phyloP scores from a whole-genome alignment of 1,140 invertebrate species.

The Panulirus ornatus region DNA sequence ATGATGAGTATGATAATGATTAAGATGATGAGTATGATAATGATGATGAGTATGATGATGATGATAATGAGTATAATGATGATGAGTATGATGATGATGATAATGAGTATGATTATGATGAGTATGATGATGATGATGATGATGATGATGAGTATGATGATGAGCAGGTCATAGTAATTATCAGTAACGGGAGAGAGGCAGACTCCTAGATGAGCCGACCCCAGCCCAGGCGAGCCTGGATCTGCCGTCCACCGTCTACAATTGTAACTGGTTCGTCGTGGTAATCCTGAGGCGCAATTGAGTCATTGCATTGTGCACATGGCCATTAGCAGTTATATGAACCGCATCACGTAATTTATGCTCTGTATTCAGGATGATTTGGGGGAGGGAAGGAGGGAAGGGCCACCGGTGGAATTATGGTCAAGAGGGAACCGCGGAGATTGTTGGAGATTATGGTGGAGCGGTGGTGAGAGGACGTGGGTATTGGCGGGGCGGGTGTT shows the following conservation, averaged over 20 bases:
- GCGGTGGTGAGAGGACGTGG: constrained; percentile 18
- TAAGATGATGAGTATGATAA: no score
- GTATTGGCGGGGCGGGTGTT: neutral
- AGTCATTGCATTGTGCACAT: constrained; percentile 53
- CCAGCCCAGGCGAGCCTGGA: no score
- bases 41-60: no score
- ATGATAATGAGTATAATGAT: no score
- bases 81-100: no score
- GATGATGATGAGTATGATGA: no score
- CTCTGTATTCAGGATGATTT: constrained; percentile 50
- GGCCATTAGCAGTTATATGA: constrained; percentile 34
- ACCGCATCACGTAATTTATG: constrained; percentile 53
- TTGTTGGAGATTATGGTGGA: neutral
- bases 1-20: neutral
- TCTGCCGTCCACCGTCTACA: neutral
- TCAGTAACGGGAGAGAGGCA: no score
- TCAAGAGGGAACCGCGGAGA: neutral
- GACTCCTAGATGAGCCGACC: no score
- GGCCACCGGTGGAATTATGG: constrained; percentile 8
- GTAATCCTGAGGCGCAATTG: constrained; percentile 18
- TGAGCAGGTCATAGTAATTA: no score
- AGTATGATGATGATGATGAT: no score
- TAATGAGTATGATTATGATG: no score
- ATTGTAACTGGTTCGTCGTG: neutral
- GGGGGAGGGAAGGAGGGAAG: no score